Percentiles rank a stretch among this genome's conserved stretches.
phyloP scores from a whole-genome alignment of 2,888 invertebrate species.

The Lasioglossum lativentre region DNA sequence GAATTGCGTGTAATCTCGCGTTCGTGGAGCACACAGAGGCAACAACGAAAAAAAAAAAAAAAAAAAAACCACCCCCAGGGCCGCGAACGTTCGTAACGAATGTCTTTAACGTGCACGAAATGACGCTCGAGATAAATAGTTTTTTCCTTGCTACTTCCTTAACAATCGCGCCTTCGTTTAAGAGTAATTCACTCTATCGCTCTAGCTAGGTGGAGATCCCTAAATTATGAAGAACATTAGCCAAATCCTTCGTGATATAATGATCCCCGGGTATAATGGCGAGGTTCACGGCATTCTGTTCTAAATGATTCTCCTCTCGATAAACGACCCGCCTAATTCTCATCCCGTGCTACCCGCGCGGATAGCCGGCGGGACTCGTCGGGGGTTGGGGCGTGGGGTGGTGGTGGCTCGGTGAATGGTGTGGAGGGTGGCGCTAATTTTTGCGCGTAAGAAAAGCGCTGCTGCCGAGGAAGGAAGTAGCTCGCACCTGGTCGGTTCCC shows the following conservation, averaged over 20 bases:
- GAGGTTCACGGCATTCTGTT: slow-evolving; percentile 49
- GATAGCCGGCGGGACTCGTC: slow-evolving; percentile 42
- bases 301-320: slow-evolving; percentile 65
- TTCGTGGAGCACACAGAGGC: neutral
- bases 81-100: neutral
- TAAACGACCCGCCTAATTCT: slow-evolving; percentile 78
- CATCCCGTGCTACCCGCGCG: slow-evolving; percentile 65
- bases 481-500: slow-evolving; percentile 79
- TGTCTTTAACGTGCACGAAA: neutral
- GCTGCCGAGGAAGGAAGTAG: slow-evolving; percentile 67
- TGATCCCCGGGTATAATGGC: slow-evolving; percentile 56
- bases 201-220: neutral
- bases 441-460: slow-evolving; percentile 79
- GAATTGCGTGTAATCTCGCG: slow-evolving; percentile 27
- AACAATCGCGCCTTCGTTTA: neutral
- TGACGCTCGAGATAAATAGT: neutral
- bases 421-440: slow-evolving; percentile 79
- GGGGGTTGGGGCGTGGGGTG: slow-evolving; percentile 19
- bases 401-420: slow-evolving; percentile 22
- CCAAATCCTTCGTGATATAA: slow-evolving; percentile 48
- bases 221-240: slow-evolving; percentile 53
- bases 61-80: neutral
- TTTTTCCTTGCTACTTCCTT: neutral
- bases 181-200: neutral
- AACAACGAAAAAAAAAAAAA: too few species aligned